A percentile compares a stretch with the other conserved stretches of the same genome.
Evolutionary conservation across 2,888 invertebrate genomes (phyloP).

Genomic region (Agrotis puta): DNA sequence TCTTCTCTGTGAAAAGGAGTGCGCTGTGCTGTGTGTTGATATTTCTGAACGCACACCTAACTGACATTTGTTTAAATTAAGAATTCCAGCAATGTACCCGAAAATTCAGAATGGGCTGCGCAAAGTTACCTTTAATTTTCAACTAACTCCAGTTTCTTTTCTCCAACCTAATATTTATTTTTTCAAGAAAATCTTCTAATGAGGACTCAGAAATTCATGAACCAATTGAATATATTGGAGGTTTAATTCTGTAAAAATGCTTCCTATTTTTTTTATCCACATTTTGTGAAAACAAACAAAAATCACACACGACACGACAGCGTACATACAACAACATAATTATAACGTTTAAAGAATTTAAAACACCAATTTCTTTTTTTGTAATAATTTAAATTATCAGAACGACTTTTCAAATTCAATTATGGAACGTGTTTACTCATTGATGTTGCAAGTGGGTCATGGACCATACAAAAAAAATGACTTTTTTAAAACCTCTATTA

Average conservation of each 20-base stretch:
- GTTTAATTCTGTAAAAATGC: neutral
- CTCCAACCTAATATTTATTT: neutral
- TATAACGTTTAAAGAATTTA: no score
- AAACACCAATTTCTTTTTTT: no score
- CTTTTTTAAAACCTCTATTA: neutral
- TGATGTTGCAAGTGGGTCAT: no score
- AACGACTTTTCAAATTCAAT: no score
- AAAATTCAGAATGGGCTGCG: neutral
- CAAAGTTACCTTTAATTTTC: neutral
- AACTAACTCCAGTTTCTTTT: neutral
- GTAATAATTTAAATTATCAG: no score
- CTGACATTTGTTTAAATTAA: constrained; percentile 1
- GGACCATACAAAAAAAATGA: no score
- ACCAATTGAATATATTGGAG: neutral
- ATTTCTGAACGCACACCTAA: neutral
- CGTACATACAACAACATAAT: no score
- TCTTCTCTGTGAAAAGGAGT: neutral
- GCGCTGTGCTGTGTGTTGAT: neutral
- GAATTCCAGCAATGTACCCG: neutral
- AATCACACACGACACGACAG: no score
- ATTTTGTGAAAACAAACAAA: no score
- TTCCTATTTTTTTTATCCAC: neutral
- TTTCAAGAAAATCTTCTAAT: neutral
- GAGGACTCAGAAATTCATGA: neutral
- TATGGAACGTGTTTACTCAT: no score